A percentile compares a stretch with the other conserved stretches of the same genome.
Conservation (phyloP, 1,140 invertebrate species). For the Drosophila sucinea region DNA sequence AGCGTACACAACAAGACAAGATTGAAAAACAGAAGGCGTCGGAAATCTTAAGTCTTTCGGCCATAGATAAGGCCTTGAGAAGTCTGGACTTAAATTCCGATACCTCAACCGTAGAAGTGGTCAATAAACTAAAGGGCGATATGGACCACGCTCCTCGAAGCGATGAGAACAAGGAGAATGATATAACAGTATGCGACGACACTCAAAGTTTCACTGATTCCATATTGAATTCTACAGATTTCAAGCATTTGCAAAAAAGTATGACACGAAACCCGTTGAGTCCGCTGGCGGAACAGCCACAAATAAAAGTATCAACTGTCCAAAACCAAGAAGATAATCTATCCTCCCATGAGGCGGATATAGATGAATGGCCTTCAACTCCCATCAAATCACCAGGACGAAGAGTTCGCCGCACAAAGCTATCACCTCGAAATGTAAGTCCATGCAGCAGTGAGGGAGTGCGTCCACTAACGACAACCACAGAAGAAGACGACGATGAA, state of each 20-base stretch:
- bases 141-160: constrained; percentile 7
- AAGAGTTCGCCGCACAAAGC: constrained; percentile 53
- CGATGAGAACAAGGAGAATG: constrained; percentile 54
- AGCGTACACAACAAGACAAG: constrained; percentile 50
- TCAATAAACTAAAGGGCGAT: constrained; percentile 41
- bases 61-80: constrained; percentile 69
- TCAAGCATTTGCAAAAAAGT: constrained; percentile 63
- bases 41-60: constrained; percentile 69
- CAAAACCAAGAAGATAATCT: constrained; percentile 30
- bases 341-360: constrained; percentile 47
- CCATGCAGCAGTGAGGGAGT: constrained; percentile 64
- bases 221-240: constrained; percentile 64
- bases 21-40: constrained; percentile 47
- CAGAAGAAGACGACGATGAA: constrained; percentile 49
- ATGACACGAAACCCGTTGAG: constrained; percentile 64
- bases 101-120: constrained; percentile 56
- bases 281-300: constrained; percentile 62
- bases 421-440: constrained; percentile 46
- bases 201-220: constrained; percentile 73
- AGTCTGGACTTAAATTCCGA: constrained; percentile 63
- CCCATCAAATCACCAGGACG: constrained; percentile 56
- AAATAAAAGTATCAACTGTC: constrained; percentile 42
- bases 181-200: constrained; percentile 47
- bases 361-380: constrained; percentile 72
- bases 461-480: constrained; percentile 50